Percentiles rank a stretch among this genome's conserved stretches.
phyloP scores from a whole-genome alignment of 2,113 vertebrate genomes.

The Stercorarius parasiticus region DNA sequence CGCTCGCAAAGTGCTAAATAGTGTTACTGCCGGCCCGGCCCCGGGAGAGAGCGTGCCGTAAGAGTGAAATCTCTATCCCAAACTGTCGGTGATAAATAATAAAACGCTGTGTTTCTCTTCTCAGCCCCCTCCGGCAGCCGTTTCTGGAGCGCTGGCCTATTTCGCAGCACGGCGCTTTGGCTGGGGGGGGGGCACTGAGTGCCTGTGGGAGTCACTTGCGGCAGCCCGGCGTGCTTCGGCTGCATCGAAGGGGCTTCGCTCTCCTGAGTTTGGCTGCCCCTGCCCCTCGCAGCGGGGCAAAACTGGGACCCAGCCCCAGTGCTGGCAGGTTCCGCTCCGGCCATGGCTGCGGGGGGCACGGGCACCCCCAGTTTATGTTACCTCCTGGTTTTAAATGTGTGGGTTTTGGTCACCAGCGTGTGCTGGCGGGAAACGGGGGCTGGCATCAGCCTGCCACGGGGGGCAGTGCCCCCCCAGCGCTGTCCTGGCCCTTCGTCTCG shows the following conservation, averaged over 20 bases:
- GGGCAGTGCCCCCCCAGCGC: neutral
- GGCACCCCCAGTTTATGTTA: accelerated
- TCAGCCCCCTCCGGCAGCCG: neutral
- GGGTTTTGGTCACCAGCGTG: neutral
- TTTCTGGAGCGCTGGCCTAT: neutral
- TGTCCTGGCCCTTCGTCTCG: neutral
- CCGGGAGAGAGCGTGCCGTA: neutral
- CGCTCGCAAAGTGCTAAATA: neutral
- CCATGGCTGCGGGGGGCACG: accelerated
- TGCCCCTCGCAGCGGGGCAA: neutral
- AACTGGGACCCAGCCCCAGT: accelerated
- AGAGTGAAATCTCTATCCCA: neutral
- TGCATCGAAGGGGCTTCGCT: accelerated
- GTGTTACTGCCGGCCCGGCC: neutral
- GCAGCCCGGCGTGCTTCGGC: neutral
- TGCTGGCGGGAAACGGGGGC: neutral
- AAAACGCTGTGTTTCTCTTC: neutral
- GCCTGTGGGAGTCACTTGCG: neutral
- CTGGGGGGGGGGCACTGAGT: no score
- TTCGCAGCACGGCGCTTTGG: neutral
- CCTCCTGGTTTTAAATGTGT: neutral
- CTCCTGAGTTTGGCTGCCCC: accelerated
- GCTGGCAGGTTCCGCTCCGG: neutral
- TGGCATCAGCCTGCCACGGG: neutral
- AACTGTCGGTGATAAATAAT: neutral